Evolutionary conservation across 2,888 invertebrate species (phyloP).

Genomic region (Fragum sueziense): DNA sequence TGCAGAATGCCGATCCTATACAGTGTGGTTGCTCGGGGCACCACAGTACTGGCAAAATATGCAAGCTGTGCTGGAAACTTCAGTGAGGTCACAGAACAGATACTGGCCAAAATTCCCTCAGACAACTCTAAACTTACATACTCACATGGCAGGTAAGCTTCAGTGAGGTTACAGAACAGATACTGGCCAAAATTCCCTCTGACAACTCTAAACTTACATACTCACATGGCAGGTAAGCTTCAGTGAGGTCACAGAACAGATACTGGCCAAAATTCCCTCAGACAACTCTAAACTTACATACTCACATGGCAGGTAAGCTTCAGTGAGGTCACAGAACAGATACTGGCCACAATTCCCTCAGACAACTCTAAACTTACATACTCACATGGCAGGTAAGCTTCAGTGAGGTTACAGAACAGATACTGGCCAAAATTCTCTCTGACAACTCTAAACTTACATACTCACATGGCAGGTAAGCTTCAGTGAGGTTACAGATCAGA

Average conservation of each 20-base stretch:
- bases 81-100: constrained; percentile 95
- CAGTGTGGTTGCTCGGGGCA: constrained; percentile 93
- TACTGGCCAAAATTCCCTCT: constrained; percentile 92
- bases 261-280: constrained; percentile 92
- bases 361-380: constrained; percentile 96
- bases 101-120: constrained; percentile 92
- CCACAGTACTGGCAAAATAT: constrained; percentile 93
- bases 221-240: constrained; percentile 91
- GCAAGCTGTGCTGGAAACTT: constrained; percentile 97
- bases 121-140: constrained; percentile 96
- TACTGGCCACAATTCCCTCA: constrained; percentile 92
- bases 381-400: constrained; percentile 90
- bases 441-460: constrained; percentile 86
- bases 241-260: constrained; percentile 95
- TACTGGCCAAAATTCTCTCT: constrained; percentile 79
- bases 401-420: constrained; percentile 95
- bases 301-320: constrained; percentile 91
- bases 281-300: constrained; percentile 96
- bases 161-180: constrained; percentile 95
- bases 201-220: constrained; percentile 96
- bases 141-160: constrained; percentile 91
- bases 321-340: constrained; percentile 95
- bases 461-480: constrained; percentile 96
- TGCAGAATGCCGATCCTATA: constrained; percentile 95
- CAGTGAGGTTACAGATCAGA: constrained; percentile 95